phyloP scores from a whole-genome alignment of 1,140 invertebrate species.

The Euura saliciscinereae region DNA sequence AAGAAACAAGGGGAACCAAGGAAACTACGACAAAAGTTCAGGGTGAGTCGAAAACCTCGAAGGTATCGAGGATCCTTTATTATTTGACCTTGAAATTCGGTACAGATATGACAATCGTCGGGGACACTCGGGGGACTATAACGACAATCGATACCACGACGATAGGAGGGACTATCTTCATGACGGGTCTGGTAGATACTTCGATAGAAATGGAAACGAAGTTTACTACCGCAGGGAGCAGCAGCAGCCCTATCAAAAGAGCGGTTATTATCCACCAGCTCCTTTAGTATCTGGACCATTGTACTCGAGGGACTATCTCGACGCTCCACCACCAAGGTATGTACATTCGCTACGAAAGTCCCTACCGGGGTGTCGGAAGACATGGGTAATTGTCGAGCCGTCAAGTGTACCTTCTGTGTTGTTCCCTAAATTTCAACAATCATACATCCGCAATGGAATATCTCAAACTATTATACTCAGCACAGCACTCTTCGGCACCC shows the following conservation, averaged over 20 bases:
- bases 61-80: too few relatives aligned
- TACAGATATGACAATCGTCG: slow-evolving; percentile 54
- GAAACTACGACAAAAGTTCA: slow-evolving; percentile 58
- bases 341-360: background rate
- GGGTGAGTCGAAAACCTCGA: slow-evolving; percentile 19
- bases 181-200: slow-evolving; percentile 50
- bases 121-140: slow-evolving; percentile 57
- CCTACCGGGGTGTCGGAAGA: background rate
- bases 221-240: slow-evolving; percentile 17
- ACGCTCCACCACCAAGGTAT: slow-evolving; percentile 11
- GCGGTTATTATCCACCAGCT: background rate
- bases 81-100: background rate
- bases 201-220: slow-evolving; percentile 43
- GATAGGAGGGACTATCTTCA: slow-evolving; percentile 55
- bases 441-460: too few relatives aligned
- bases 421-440: too few relatives aligned
- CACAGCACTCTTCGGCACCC: too few relatives aligned
- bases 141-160: slow-evolving; percentile 61
- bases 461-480: too few relatives aligned
- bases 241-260: slow-evolving; percentile 2
- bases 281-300: slow-evolving; percentile 10
- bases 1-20: slow-evolving; percentile 53
- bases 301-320: background rate
- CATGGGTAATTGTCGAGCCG: background rate
- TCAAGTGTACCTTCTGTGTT: background rate